Evolutionary conservation across 1,140 invertebrate species (phyloP).

Genomic region (Pachyrhynchus sulphureomaculatus): DNA sequence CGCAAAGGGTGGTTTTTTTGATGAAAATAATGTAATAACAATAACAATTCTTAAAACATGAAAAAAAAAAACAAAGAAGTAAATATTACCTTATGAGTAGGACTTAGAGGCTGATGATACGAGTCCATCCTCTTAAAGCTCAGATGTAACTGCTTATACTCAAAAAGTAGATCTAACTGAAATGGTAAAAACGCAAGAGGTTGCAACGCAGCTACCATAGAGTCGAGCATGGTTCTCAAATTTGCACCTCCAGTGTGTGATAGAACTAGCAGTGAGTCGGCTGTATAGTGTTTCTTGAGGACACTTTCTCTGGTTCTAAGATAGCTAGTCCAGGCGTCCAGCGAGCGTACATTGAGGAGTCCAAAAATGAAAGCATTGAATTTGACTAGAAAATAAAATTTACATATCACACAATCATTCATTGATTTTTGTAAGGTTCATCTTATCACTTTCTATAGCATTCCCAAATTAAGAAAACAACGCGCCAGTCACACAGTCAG

Average conservation of each 20-base stretch:
- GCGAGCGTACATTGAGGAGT: constrained; percentile 76
- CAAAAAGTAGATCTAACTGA: constrained; percentile 77
- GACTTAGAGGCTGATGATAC: constrained; percentile 47
- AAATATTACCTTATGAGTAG: constrained; percentile 45
- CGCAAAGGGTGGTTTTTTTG: no score
- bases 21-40: no score
- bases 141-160: constrained; percentile 73
- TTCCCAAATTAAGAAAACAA: no score
- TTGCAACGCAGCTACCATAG: constrained; percentile 71
- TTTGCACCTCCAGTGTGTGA: constrained; percentile 65
- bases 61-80: no score
- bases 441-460: no score
- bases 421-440: no score
- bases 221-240: constrained; percentile 67
- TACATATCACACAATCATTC: no score
- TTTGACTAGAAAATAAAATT: constrained; percentile 59
- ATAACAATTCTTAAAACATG: no score
- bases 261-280: constrained; percentile 69
- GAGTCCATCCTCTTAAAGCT: constrained; percentile 70
- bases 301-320: constrained; percentile 78
- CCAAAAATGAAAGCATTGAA: constrained; percentile 90
- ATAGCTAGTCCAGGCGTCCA: constrained; percentile 85
- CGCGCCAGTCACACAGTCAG: no score
- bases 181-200: constrained; percentile 76
- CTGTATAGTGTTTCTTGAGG: constrained; percentile 77